Evolutionary conservation across 2,888 invertebrate species (phyloP), one percentile per base, ranked within the genome.

Genomic region (Empis stercorea): DNA sequence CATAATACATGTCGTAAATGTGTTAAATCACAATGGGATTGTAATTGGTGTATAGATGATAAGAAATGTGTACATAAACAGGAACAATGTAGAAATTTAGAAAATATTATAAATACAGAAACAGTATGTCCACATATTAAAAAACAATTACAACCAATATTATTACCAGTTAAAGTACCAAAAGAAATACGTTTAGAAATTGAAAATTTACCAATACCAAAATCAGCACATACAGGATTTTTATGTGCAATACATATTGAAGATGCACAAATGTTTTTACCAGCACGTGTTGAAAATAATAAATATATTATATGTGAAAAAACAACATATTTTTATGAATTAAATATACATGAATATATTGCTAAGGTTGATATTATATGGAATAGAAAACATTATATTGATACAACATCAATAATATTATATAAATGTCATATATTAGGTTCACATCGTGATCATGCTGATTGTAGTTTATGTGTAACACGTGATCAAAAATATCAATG

Each of bases 21-120:
- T 68, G 87, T 95, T 32, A 80, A 82, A 61, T 91, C 93, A 48
- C 82, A 86, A 54, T 97, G 94, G 94, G 85, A 87, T 10, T 97
- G 97, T 66, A 89, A 89, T 66, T 97, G 97, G 97, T 97, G 97
- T 70, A 86, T 93, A 57, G 92, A 89, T 70, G 94, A 94, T 62
- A 96, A 95, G 70, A 86, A 81, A 63, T 96, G 94, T 68, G 87
- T 91, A 10, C 88, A 92, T 71, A 87, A 93, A 66, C 81, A 82
- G 45, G 83, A 86, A 43, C 74, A 79, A 48, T 93, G 93, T 66
- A 85, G 89, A 59, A 80, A 87, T 56, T 80, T 75, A 55, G 68
- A 70, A 34, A 66, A 76, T 20, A 80, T 88, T 32, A 87, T 92
- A 57, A 84, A 82, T 61, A 83, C 82, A 39, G 87, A 87, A 68